Conservation (phyloP, 2,113 vertebrate species). For the Brienomyrus longianalis region DNA sequence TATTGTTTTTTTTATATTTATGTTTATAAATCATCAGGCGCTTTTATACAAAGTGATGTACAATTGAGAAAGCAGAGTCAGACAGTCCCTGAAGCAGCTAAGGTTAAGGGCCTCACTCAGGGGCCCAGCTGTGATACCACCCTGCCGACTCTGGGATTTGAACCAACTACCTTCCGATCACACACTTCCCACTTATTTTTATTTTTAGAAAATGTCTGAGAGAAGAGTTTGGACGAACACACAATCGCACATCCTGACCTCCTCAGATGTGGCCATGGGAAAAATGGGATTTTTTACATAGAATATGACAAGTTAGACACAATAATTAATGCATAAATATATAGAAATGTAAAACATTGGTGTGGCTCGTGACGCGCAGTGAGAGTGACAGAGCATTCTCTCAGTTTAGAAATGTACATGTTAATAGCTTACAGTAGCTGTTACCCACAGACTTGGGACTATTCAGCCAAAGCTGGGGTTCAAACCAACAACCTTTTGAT, state of each 20-base stretch:
- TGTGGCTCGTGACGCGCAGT: background rate
- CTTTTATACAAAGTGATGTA: background rate
- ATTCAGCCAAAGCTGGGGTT: background rate
- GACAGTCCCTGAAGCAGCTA: background rate
- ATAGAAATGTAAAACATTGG: background rate
- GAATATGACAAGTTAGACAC: background rate
- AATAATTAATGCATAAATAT: background rate
- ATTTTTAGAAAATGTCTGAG: background rate
- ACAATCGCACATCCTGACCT: background rate
- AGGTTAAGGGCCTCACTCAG: background rate
- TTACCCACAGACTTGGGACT: background rate
- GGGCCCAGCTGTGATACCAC: background rate
- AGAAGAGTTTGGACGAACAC: background rate
- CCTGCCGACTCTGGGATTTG: background rate
- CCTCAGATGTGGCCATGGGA: background rate
- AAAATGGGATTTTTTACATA: background rate
- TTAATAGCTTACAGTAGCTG: background rate
- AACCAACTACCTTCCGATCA: background rate
- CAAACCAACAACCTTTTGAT: background rate
- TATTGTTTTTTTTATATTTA: background rate
- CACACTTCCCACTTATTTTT: background rate
- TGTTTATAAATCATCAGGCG: background rate
- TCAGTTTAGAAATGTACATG: background rate
- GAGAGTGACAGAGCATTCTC: background rate
- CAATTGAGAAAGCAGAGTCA: background rate